phyloP scores from a whole-genome alignment of 2,113 vertebrate species.

The Entomyzon cyanotis region DNA sequence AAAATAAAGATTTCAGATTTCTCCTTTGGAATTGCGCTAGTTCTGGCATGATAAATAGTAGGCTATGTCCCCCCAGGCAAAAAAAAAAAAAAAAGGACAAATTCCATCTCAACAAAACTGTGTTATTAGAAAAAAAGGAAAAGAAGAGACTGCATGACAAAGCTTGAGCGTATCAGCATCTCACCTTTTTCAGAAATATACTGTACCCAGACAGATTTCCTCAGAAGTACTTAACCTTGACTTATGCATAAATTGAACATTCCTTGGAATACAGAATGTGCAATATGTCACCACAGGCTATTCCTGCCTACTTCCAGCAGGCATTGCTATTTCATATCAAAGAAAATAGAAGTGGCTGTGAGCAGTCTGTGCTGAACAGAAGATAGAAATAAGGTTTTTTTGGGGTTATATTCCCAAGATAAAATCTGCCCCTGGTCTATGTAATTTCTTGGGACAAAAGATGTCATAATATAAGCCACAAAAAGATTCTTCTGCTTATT shows the following conservation, averaged over 20 bases:
- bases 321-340: not conserved
- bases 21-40: not conserved
- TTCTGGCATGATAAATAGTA: not conserved
- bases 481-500: not conserved
- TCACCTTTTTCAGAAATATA: not conserved
- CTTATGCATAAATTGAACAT: not conserved
- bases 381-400: not conserved
- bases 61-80: fast-evolving
- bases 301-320: not conserved
- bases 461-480: not conserved
- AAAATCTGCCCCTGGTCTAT: not conserved
- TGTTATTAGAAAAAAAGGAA: not conserved
- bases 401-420: not conserved
- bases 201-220: not conserved
- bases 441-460: not conserved
- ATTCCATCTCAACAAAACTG: not conserved
- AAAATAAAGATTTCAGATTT: not conserved
- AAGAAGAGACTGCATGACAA: not conserved
- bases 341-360: not conserved
- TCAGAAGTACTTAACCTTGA: not conserved
- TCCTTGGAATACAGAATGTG: not conserved
- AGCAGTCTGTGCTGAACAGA: not conserved
- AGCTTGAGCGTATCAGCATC: not conserved
- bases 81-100: not conserved
- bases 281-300: not conserved